These are phyloP conservation scores for Drosophila lacteicornis DNA, from an alignment of 1,140 invertebrate genomes.

Conservation along the genomic window DNA sequence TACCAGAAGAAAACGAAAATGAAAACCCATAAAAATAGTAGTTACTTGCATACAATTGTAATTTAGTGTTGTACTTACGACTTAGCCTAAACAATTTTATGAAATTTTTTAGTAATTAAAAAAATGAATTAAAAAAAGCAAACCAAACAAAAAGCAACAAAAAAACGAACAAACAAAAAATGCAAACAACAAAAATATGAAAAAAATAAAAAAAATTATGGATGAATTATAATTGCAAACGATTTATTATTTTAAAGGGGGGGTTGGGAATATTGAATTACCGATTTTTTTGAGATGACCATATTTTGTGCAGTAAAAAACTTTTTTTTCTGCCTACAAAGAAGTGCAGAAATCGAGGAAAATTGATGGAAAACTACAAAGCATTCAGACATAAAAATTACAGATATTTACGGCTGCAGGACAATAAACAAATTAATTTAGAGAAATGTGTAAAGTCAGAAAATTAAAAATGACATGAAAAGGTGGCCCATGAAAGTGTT, in stretches of 20 bases:
- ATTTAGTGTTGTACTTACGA: conserved; percentile 83
- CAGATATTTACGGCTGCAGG: conserved; percentile 1
- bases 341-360: background rate
- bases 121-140: conserved; percentile 75
- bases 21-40: conserved; percentile 63
- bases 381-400: conserved; percentile 3
- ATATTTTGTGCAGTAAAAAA: background rate
- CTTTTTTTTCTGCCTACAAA: background rate
- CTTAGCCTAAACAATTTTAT: conserved; percentile 82
- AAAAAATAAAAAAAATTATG: conserved; percentile 81
- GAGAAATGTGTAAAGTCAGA: conserved; percentile 3
- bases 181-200: conserved; percentile 61
- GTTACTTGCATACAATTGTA: conserved; percentile 82
- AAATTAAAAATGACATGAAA: conserved; percentile 3
- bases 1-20: conserved; percentile 53
- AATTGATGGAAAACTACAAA: conserved; percentile 12
- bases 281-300: background rate
- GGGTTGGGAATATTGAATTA: background rate
- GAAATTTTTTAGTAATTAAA: conserved; percentile 83
- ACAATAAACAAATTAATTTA: conserved; percentile 6
- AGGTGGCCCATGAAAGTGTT: no score
- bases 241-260: conserved; percentile 48
- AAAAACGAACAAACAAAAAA: conserved; percentile 61
- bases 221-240: conserved; percentile 72
- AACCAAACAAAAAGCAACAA: conserved; percentile 47